These are phyloP conservation scores for Corythucha ciliata DNA, from an alignment of 2,888 invertebrate genomes.

Conservation along the genomic window DNA sequence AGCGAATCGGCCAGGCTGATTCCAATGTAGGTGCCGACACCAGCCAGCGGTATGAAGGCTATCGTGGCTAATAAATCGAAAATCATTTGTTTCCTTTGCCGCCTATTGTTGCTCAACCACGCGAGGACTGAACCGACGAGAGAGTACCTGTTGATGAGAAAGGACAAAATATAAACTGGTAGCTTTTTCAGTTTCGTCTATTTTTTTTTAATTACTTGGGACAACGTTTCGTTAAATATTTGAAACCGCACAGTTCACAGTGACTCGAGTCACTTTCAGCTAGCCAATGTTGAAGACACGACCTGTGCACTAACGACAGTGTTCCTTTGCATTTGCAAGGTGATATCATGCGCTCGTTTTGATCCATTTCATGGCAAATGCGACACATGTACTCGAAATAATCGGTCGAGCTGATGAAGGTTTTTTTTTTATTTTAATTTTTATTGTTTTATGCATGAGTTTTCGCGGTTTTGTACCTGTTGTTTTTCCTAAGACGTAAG, in stretches of 20 bases:
- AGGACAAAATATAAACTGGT: background rate
- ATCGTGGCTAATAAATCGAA: constrained; percentile 49
- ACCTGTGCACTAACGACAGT: constrained; percentile 61
- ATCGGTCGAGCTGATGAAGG: constrained; percentile 1
- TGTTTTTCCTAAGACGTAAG: background rate
- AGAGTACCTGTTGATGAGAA: constrained; percentile 44
- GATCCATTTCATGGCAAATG: constrained; percentile 43
- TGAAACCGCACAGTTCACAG: constrained; percentile 64
- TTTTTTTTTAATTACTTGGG: constrained; percentile 39
- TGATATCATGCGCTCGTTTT: constrained; percentile 43
- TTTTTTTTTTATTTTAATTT: background rate
- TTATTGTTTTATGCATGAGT: too few species aligned
- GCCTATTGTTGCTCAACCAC: constrained; percentile 49
- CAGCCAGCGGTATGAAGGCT: constrained; percentile 50
- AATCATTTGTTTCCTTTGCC: constrained; percentile 43
- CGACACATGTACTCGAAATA: constrained; percentile 39
- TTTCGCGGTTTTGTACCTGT: background rate
- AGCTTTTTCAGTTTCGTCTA: background rate
- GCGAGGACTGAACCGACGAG: constrained; percentile 48
- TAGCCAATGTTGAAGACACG: constrained; percentile 66
- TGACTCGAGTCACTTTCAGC: constrained; percentile 59
- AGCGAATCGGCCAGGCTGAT: constrained; percentile 43
- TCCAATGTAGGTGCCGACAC: constrained; percentile 46
- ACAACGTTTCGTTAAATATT: constrained; percentile 54
- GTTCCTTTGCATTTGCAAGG: constrained; percentile 55